Evolutionary conservation across 2,888 invertebrate species (phyloP), one percentile per base, ranked within the genome.

Genomic region (Aplocera efformata): DNA sequence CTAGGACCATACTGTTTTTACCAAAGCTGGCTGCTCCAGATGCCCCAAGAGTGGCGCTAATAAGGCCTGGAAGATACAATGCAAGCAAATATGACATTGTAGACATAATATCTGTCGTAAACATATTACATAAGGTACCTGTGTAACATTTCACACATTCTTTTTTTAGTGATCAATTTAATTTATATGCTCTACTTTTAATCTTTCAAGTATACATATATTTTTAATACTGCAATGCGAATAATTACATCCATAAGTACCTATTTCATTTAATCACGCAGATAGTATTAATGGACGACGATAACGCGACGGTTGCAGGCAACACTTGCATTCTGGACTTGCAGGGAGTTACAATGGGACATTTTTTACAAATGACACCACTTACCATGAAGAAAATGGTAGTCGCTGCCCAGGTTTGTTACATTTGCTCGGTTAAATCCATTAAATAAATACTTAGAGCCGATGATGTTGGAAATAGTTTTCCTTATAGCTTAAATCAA

Each of bases 291-390:
- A 60, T 88, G 44, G 90, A 90, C 47, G 89, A 90, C 55, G 91
- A 91, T 52, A 75, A 83, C 42, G 66, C 74, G 0, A 63, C 82
- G 1, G 63, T 90, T 1, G 64, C 73, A n/a, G 90, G 90, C 1
- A 61, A 73, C 9, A 63, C 74, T n/a, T 72, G 67, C 21, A 61
- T 92, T 17, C 52, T 90, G 21, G 92, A 92, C 58, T 63, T 91
- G 46, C 70, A 79, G 10, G 83, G 79, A 5, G 75, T 88, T 0
- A 78, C 82, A 1, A 69, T 90, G 63, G 71, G 71, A 1, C 90
- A 91, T 55, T 81, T 89, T 30, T 58, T 82, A 8, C 88, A 89
- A 60, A 79, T 90, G 72, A 80, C 90, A 1, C 90, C 90, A 0
- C 54, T 79, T 1, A 50, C 82, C 1, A 74, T 90, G 56, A 91